Evolutionary conservation across 2,113 vertebrate species (phyloP).

Genomic region (Aphelocoma coerulescens): DNA sequence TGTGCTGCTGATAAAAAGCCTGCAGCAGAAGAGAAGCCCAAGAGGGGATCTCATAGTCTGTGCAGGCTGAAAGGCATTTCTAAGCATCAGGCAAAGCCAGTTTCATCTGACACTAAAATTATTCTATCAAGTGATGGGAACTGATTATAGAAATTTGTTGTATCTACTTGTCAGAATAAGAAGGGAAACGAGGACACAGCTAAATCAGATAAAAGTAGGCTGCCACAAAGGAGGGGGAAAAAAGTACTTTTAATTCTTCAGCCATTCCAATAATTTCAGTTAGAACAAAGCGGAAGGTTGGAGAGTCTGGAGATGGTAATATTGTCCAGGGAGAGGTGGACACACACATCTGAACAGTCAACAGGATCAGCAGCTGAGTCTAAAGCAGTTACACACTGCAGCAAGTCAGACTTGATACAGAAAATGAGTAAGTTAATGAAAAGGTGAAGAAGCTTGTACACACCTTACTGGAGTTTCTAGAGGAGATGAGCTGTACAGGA

Average conservation of each 20-base stretch:
- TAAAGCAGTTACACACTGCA: background rate
- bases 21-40: background rate
- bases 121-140: constrained; percentile 27
- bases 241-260: background rate
- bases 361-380: background rate
- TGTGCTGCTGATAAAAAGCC: background rate
- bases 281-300: background rate
- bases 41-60: background rate
- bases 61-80: background rate
- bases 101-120: constrained; percentile 17
- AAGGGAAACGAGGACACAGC: constrained; percentile 23
- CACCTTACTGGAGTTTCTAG: background rate
- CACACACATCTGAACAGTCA: background rate
- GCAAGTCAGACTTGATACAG: background rate
- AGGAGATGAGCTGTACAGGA: background rate
- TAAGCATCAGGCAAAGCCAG: background rate
- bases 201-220: constrained; percentile 38
- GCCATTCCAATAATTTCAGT: background rate
- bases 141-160: constrained; percentile 34
- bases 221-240: background rate
- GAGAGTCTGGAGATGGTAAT: background rate
- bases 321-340: background rate
- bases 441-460: background rate
- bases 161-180: constrained; percentile 28
- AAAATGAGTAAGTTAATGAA: background rate